Percentiles rank a stretch among this genome's conserved stretches.
These are phyloP conservation scores for Parauchenoglanis ngamensis DNA, from an alignment of 2,797 vertebrate genomes.

Conservation along the genomic window DNA sequence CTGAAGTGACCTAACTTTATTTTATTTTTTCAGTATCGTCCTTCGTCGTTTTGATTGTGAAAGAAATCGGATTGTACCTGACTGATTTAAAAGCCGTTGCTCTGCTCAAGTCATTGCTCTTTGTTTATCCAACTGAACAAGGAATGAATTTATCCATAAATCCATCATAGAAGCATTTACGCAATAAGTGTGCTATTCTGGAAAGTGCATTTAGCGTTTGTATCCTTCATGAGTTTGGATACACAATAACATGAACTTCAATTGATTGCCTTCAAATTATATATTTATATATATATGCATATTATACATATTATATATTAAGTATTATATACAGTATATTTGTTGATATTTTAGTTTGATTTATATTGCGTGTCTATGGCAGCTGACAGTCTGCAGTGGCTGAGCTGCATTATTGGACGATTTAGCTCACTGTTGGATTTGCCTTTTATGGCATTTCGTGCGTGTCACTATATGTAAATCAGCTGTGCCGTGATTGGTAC, in stretches of 20 bases:
- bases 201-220: background rate
- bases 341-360: background rate
- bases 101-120: background rate
- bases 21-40: too few species aligned
- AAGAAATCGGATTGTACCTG: background rate
- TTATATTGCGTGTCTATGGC: background rate
- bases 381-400: background rate
- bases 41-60: background rate
- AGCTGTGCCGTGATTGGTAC: background rate
- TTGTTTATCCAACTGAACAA: background rate
- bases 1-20: too few species aligned
- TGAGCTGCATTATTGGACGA: background rate
- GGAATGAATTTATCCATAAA: background rate
- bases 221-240: background rate
- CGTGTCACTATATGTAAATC: background rate
- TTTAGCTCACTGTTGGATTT: background rate
- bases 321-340: too few species aligned
- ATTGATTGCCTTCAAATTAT: background rate
- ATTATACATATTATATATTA: too few species aligned
- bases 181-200: background rate
- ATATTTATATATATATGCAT: background rate
- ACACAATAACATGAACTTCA: background rate
- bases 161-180: background rate
- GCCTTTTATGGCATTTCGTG: background rate
- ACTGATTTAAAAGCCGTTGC: background rate